These are phyloP conservation scores for Lepeophtheirus nordmannii DNA, from an alignment of 2,888 invertebrate species.

Conservation along the genomic window DNA sequence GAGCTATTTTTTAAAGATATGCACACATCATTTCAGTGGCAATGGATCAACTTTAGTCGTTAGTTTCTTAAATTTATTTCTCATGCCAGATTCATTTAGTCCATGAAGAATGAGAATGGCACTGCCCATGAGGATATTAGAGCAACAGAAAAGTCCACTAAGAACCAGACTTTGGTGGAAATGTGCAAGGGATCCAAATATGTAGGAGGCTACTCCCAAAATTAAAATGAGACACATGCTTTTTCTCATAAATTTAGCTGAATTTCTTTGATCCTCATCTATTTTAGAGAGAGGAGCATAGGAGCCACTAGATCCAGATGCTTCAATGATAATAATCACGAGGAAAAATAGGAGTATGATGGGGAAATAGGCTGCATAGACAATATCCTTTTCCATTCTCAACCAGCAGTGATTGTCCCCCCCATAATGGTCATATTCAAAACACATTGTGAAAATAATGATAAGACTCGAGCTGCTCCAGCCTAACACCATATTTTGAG, in stretches of 20 bases:
- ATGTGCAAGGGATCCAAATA: slow-evolving; percentile 3
- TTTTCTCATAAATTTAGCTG: slow-evolving; percentile 6
- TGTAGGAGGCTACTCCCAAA: not conserved
- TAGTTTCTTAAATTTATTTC: too few relatives aligned
- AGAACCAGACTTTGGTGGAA: not conserved
- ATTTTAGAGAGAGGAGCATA: not conserved
- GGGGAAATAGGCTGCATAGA: not conserved
- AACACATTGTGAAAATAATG: slow-evolving; percentile 29
- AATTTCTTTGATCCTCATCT: slow-evolving; percentile 6
- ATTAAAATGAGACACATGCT: not conserved
- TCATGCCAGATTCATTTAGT: not conserved
- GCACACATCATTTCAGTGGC: too few relatives aligned
- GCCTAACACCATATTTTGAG: slow-evolving; percentile 31
- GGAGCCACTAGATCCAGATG: not conserved
- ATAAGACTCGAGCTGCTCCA: slow-evolving; percentile 30
- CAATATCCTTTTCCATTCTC: slow-evolving; percentile 1
- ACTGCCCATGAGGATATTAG: too few relatives aligned
- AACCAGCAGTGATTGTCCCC: slow-evolving; percentile 29
- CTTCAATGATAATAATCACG: not conserved
- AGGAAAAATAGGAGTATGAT: not conserved
- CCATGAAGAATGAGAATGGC: not conserved
- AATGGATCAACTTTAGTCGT: too few relatives aligned
- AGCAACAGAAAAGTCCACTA: too few relatives aligned
- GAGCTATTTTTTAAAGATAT: too few relatives aligned
- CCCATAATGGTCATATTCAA: slow-evolving; percentile 31